Conservation (phyloP, 1,140 invertebrate species). For the Ips nitidus region DNA sequence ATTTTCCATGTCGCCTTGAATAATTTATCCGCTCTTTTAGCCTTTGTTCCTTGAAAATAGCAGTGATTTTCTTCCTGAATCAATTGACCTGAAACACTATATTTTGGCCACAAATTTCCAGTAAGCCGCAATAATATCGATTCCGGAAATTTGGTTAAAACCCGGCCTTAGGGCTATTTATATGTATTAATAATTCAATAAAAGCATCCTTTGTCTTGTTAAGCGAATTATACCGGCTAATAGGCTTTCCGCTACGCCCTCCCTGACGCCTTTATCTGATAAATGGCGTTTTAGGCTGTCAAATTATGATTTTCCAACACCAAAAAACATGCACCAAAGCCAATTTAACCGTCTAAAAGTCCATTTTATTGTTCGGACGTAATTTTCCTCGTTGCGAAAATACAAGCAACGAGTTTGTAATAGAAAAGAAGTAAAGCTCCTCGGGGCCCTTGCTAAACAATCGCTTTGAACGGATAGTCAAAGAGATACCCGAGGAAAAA, state of each 20-base stretch:
- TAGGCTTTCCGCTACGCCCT: slow-evolving; percentile 10
- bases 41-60: no score
- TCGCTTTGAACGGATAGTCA: slow-evolving; percentile 20
- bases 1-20: no score
- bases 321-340: not conserved
- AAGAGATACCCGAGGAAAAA: slow-evolving; percentile 16
- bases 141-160: slow-evolving; percentile 9
- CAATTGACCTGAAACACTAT: no score
- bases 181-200: slow-evolving; percentile 18
- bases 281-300: not conserved
- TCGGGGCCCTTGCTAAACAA: slow-evolving; percentile 8
- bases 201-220: slow-evolving; percentile 14
- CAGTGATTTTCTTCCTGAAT: no score
- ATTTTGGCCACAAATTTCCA: not conserved
- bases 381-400: slow-evolving; percentile 13
- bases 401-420: slow-evolving; percentile 6
- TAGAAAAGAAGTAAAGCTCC: slow-evolving; percentile 19
- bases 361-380: slow-evolving; percentile 9
- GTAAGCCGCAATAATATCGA: slow-evolving; percentile 10
- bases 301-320: not conserved
- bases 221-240: slow-evolving; percentile 11
- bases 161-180: slow-evolving; percentile 2
- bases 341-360: not conserved
- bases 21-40: no score
- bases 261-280: not conserved